These are phyloP conservation scores for Hetaerina titia DNA, from an alignment of 2,888 invertebrate species.

Conservation along the genomic window DNA sequence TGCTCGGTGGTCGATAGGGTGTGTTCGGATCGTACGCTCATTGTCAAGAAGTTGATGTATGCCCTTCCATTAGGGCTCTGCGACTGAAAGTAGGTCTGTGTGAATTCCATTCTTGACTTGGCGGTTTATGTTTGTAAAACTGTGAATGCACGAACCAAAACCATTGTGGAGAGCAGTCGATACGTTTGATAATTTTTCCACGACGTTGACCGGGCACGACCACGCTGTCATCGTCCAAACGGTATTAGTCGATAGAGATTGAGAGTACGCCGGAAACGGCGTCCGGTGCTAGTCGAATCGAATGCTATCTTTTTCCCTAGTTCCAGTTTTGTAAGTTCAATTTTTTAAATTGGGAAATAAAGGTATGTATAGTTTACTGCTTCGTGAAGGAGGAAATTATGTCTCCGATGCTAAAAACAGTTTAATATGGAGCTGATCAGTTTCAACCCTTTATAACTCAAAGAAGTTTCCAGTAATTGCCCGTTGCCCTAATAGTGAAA, in stretches of 20 bases:
- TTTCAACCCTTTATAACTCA: no score
- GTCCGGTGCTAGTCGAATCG: not conserved
- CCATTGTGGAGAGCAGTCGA: not conserved
- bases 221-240: not conserved
- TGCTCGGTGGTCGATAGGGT: conserved; percentile 50
- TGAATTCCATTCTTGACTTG: not conserved
- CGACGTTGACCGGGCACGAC: not conserved
- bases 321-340: not conserved
- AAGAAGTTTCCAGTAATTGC: no score
- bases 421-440: not conserved
- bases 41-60: conserved; percentile 46
- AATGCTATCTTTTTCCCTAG: not conserved
- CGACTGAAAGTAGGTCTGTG: conserved; percentile 6
- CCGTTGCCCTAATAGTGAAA: no score
- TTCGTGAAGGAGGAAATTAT: not conserved
- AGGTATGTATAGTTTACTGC: not conserved
- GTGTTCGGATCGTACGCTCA: conserved; percentile 52
- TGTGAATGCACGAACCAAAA: conserved; percentile 9
- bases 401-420: not conserved
- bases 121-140: conserved; percentile 23
- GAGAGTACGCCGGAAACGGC: no score
- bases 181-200: not conserved
- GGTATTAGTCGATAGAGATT: not conserved
- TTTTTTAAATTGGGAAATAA: not conserved
- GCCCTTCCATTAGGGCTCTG: not conserved